These are phyloP conservation scores for Sakesphorus luctuosus DNA, from an alignment of 2,113 vertebrate species.

Conservation along the genomic window DNA sequence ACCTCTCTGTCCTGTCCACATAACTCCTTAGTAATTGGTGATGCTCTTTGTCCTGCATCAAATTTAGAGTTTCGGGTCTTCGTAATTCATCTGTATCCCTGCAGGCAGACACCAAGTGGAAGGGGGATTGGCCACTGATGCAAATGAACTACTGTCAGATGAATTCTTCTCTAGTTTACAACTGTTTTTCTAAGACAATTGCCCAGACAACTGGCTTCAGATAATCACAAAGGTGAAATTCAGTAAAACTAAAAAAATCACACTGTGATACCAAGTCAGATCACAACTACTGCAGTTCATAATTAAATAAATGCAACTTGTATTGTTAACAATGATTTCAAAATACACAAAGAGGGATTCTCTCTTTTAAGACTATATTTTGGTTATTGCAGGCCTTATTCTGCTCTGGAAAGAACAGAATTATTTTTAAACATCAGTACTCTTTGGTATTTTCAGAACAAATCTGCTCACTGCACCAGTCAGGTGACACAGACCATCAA, in stretches of 20 bases:
- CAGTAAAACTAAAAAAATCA: not conserved
- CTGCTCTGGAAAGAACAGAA: not conserved
- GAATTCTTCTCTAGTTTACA: not conserved
- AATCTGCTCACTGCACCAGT: not conserved
- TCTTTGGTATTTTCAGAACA: not conserved
- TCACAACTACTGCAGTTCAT: not conserved
- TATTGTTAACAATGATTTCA: not conserved
- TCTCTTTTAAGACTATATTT: not conserved
- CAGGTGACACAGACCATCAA: not conserved
- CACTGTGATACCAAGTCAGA: not conserved
- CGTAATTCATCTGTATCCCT: slow-evolving; percentile 63
- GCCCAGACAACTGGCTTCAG: not conserved
- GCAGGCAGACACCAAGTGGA: slow-evolving; percentile 29
- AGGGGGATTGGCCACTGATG: not conserved
- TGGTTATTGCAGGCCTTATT: not conserved
- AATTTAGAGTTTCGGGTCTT: slow-evolving; percentile 65
- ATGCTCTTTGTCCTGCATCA: slow-evolving; percentile 62
- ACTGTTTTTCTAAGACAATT: not conserved
- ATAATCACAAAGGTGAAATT: not conserved
- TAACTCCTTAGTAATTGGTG: slow-evolving; percentile 55
- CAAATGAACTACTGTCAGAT: not conserved
- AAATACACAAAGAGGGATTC: not conserved
- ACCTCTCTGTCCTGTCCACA: slow-evolving; percentile 55
- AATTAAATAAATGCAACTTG: not conserved
- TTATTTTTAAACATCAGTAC: not conserved